These are phyloP conservation scores for Mesembrinibis cayennensis DNA, from an alignment of 2,113 vertebrate species.

Conservation along the genomic window DNA sequence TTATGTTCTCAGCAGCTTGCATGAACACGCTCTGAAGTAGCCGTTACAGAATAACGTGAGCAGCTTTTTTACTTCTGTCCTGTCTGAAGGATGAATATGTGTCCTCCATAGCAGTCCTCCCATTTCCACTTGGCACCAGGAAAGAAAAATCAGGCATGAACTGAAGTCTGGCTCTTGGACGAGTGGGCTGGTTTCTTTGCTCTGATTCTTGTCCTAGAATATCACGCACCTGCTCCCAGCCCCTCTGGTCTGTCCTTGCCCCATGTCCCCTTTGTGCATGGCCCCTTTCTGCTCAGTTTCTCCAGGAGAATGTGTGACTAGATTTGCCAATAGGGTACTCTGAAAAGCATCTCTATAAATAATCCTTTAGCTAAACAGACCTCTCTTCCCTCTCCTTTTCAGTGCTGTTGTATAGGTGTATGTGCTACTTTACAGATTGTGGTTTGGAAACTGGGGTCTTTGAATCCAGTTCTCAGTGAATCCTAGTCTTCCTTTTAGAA, in stretches of 20 bases:
- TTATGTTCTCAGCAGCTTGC: background rate
- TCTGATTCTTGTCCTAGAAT: constrained; percentile 46
- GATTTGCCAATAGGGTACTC: background rate
- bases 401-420: background rate
- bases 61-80: background rate
- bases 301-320: background rate
- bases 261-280: fast-evolving
- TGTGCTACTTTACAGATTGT: background rate
- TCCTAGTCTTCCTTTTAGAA: background rate
- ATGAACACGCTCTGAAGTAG: background rate
- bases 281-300: background rate
- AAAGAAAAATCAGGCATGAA: background rate
- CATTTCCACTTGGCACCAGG: background rate
- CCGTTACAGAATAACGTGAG: background rate
- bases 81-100: background rate
- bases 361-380: background rate
- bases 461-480: background rate
- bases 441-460: background rate
- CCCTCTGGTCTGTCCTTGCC: background rate
- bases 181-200: background rate
- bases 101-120: background rate
- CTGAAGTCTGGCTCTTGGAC: background rate
- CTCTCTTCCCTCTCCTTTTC: background rate
- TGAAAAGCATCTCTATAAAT: background rate
- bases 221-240: fast-evolving